Percentiles rank a stretch among this genome's conserved stretches.
Conservation (phyloP, 1,140 invertebrate species). For the Drosophila persimilis region DNA sequence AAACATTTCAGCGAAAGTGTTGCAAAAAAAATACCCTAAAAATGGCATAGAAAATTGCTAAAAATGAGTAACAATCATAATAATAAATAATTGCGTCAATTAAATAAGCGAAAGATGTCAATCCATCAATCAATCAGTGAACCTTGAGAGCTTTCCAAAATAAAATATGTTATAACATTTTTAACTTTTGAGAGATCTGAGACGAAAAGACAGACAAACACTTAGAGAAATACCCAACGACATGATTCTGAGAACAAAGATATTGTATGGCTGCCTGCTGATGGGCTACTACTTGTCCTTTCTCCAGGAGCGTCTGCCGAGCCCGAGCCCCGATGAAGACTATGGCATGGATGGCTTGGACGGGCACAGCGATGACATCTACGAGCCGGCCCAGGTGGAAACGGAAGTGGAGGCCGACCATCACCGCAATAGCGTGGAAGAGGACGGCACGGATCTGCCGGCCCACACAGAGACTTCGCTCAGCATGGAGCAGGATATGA, state of each 20-base stretch:
- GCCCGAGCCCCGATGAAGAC: conserved; percentile 44
- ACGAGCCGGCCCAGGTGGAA: conserved; percentile 59
- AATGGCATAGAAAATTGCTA: conserved; percentile 17
- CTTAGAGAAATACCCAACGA: conserved; percentile 5
- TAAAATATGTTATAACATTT: conserved; percentile 48
- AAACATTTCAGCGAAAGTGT: conserved; percentile 71
- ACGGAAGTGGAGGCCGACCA: conserved; percentile 44
- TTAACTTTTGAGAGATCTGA: too few species aligned
- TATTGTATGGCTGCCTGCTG: conserved; percentile 44
- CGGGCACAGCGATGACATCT: conserved; percentile 57
- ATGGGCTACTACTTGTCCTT: conserved; percentile 34
- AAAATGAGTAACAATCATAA: conserved; percentile 61
- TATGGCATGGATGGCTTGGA: conserved; percentile 26
- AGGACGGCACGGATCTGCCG: conserved; percentile 7
- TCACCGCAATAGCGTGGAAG: conserved; percentile 57
- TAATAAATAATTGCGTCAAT: conserved; percentile 70
- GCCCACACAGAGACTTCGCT: conserved; percentile 22
- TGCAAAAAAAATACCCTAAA: conserved; percentile 51
- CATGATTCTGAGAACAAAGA: conserved; percentile 65
- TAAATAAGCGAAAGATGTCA: conserved; percentile 53
- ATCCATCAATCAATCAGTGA: conserved; percentile 48
- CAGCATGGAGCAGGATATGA: conserved; percentile 23
- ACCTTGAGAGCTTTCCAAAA: conserved; percentile 52
- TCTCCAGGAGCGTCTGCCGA: conserved; percentile 15
- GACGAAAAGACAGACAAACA: conserved; percentile 14